phyloP scores from a whole-genome alignment of 1,140 invertebrate genomes.

The Cyrtorhinus lividipennis region DNA sequence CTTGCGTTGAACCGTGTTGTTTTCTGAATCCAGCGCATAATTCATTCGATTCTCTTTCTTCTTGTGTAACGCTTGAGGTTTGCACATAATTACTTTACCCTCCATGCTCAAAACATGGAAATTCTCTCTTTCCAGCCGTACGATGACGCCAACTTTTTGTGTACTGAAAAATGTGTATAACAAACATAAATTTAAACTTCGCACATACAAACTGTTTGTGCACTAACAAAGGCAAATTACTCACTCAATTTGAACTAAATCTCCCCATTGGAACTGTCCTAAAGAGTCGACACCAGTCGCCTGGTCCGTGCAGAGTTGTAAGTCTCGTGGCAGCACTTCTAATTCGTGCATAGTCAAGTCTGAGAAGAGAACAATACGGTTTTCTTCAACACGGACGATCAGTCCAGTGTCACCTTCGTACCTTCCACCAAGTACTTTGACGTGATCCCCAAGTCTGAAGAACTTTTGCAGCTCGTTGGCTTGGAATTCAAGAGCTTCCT shows the following conservation, averaged over 20 bases:
- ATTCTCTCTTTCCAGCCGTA: constrained; percentile 85
- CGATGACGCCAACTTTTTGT: constrained; percentile 93
- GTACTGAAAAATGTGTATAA: constrained; percentile 36
- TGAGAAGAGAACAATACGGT: constrained; percentile 81
- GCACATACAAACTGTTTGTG: neutral
- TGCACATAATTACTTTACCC: constrained; percentile 82
- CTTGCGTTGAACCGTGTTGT: constrained; percentile 81
- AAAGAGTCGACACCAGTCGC: constrained; percentile 94
- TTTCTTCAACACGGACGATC: constrained; percentile 87
- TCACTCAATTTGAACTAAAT: constrained; percentile 86
- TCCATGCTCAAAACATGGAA: constrained; percentile 84
- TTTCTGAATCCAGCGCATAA: constrained; percentile 81
- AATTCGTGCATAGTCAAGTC: constrained; percentile 96
- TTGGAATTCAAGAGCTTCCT: constrained; percentile 82
- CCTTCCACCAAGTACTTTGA: constrained; percentile 84
- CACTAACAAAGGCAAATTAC: constrained; percentile 30
- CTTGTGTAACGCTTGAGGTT: constrained; percentile 81
- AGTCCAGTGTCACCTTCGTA: constrained; percentile 96
- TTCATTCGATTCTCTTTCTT: constrained; percentile 75
- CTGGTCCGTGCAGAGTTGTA: constrained; percentile 92
- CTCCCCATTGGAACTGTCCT: constrained; percentile 95
- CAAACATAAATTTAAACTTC: neutral
- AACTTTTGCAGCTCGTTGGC: constrained; percentile 83
- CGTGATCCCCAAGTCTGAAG: constrained; percentile 93
- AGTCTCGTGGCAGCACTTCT: constrained; percentile 71